Evolutionary conservation across 2,797 vertebrate species (phyloP).

Genomic region (Liparis tanakae): DNA sequence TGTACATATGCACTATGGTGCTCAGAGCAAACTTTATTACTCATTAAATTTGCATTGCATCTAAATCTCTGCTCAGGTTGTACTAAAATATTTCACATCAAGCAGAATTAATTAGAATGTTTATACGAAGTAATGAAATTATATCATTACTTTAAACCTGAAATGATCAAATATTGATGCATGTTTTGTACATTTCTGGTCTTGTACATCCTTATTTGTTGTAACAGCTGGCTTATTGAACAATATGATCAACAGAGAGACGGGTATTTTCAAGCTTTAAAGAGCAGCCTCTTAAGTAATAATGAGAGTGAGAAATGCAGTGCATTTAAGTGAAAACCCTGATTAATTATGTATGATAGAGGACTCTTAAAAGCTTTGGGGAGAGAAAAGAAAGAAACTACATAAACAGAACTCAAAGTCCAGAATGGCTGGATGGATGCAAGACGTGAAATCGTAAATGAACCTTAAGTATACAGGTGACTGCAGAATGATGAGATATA

Average conservation of each 20-base stretch:
- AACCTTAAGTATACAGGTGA: slow-evolving; percentile 80
- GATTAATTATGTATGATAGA: slow-evolving; percentile 86
- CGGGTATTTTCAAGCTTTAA: slow-evolving; percentile 61
- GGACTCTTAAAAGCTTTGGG: slow-evolving; percentile 83
- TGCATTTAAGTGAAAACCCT: slow-evolving; percentile 80
- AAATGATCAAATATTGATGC: slow-evolving; percentile 9
- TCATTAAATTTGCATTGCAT: slow-evolving; percentile 36
- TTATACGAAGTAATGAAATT: slow-evolving; percentile 20
- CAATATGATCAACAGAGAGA: slow-evolving; percentile 62
- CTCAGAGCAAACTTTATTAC: slow-evolving; percentile 40
- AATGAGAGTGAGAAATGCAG: slow-evolving; percentile 81
- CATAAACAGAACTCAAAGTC: slow-evolving; percentile 82
- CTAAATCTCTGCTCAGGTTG: slow-evolving; percentile 23
- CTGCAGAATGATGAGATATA: slow-evolving; percentile 71
- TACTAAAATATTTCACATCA: slow-evolving; percentile 23
- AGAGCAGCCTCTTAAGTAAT: slow-evolving; percentile 81
- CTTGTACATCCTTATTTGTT: slow-evolving; percentile 11
- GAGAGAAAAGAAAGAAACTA: slow-evolving; percentile 77
- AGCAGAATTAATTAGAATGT: not conserved
- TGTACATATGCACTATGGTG: slow-evolving; percentile 26
- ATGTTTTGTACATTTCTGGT: slow-evolving; percentile 18
- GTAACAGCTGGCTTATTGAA: slow-evolving; percentile 46
- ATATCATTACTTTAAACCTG: not conserved
- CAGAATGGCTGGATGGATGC: slow-evolving; percentile 73
- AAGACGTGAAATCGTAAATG: slow-evolving; percentile 82